Base-by-base conservation (phyloP, 2,797 vertebrate species). In the Sparidentex hasta region DNA sequence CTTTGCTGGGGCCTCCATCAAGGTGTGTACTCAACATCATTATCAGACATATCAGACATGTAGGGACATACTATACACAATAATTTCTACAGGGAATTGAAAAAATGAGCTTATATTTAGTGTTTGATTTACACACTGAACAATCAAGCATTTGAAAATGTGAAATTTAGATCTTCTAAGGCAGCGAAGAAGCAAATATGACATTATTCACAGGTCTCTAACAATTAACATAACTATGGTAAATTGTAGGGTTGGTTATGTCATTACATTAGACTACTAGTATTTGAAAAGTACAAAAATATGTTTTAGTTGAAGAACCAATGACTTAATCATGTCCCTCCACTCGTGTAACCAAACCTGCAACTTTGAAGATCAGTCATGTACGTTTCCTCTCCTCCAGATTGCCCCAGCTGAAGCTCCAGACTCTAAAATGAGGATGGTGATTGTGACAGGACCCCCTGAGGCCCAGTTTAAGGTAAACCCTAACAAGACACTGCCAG, bases 391-490 rank as follows among this genome's bases (percentile, higher is more conserved):
- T 71, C 38, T 71, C 50, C n/a, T 89, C 51, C 88, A 99, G 98
- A 98, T 99, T 0, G 97, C 98, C n/a, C 97, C 97, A 4, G 97
- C 97, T 0, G 98, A 99, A 76, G 91, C 95, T 4, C 97, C 98
- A 0, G 98, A 99, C 88, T 97, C 97, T 64, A 98, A 98, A 90
- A 96, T 97, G 92, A 96, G 98, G 63, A 97, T 97, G 97, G 98
- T 98, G 62, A 97, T 99, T 62, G 96, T 98, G 88, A 98, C 97
- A 0, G 98, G 98, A 80, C 97, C 97, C 3, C 98, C 98, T 1
- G 97, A 99, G 92, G 98, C 98, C 47, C 98, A 99, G 77, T 99
- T 99, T 87, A 99, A 99, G 97, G 98, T 99, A 87, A 80, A 23
- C 14, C 38, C 41, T 12, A 12, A 67, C 3, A 11, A 25, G 12